phyloP scores from a whole-genome alignment of 1,140 invertebrate species.

The Zophobas atratus region DNA sequence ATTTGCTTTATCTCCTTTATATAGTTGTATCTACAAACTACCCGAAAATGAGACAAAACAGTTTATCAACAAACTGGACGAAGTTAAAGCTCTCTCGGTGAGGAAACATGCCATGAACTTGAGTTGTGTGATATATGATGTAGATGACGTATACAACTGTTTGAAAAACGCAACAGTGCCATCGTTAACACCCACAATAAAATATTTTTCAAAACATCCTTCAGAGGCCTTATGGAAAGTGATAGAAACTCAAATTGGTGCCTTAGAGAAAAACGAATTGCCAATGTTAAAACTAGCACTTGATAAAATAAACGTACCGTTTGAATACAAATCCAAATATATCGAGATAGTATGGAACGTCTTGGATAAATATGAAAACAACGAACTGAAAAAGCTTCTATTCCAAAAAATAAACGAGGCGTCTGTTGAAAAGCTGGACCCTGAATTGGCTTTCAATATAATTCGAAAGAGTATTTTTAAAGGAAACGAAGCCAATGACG shows the following conservation, averaged over 20 bases:
- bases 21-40: conserved; percentile 21
- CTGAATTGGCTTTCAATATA: not conserved
- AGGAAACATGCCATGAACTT: conserved; percentile 20
- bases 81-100: conserved; percentile 8
- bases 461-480: not conserved
- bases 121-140: conserved; percentile 21
- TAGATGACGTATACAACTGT: not conserved
- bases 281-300: not conserved
- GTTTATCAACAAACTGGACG: not conserved
- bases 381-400: not conserved
- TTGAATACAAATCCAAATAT: conserved; percentile 8
- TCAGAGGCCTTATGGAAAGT: conserved; percentile 5
- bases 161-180: conserved; percentile 2
- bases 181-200: not conserved
- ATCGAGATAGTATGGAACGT: conserved; percentile 10
- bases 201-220: conserved; percentile 42
- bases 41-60: conserved; percentile 8
- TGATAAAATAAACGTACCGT: not conserved
- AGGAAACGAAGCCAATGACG: not conserved
- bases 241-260: not conserved
- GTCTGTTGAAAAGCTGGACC: not conserved
- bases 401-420: not conserved
- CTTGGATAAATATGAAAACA: conserved; percentile 19
- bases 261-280: not conserved
- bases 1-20: not conserved